Conservation (phyloP, 1,140 invertebrate genomes). For the Cyclargus thomasi region DNA sequence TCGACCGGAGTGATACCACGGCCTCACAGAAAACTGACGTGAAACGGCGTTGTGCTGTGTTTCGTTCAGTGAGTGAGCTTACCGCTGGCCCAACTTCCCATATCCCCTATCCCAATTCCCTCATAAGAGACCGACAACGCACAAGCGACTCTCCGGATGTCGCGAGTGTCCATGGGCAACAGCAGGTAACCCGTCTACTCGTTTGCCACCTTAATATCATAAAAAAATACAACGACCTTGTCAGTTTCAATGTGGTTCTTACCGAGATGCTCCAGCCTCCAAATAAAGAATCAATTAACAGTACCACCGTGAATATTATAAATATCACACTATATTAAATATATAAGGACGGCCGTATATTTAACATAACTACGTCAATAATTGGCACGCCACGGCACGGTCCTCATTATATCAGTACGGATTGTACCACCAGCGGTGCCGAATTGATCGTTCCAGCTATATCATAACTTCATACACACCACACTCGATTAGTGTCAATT, state of each 20-base stretch:
- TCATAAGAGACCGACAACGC: too few species aligned
- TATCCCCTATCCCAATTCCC: too few species aligned
- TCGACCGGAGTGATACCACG: too few species aligned
- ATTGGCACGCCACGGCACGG: conserved; percentile 63
- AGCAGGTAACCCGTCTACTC: too few species aligned
- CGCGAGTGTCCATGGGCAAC: too few species aligned
- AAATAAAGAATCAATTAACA: conserved; percentile 60
- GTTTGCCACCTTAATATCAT: too few species aligned
- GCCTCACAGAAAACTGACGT: too few species aligned
- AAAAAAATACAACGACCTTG: background rate
- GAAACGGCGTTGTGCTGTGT: too few species aligned
- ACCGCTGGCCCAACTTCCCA: too few species aligned
- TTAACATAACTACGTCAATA: conserved; percentile 72
- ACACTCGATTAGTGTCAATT: conserved; percentile 60
- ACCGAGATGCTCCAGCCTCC: conserved; percentile 39
- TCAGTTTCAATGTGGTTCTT: conserved; percentile 23
- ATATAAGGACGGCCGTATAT: conserved; percentile 67
- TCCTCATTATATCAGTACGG: conserved; percentile 59
- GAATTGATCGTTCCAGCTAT: conserved; percentile 72
- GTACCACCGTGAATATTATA: too few species aligned
- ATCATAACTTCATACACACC: conserved; percentile 61
- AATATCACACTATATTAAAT: conserved; percentile 53
- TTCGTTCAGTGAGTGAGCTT: too few species aligned
- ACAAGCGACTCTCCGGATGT: too few species aligned
- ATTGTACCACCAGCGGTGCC: conserved; percentile 69